Evolutionary conservation across 2,888 invertebrate species (phyloP).

Genomic region (Lacanobia oleracea): DNA sequence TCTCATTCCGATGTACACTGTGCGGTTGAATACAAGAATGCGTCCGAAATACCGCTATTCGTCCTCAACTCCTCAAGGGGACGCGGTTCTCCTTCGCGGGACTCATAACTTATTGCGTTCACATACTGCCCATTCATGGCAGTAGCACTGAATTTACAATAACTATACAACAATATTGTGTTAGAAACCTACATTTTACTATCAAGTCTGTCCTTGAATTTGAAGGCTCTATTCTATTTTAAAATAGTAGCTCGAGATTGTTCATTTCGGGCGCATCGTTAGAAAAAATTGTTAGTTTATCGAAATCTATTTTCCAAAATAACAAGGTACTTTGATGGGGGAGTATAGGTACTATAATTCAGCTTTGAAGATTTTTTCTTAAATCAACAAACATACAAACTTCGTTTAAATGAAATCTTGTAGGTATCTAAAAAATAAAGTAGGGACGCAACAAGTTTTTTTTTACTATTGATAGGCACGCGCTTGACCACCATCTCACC

Average conservation of each 20-base stretch:
- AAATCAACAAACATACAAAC: no score
- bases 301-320: no score
- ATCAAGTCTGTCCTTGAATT: conserved; percentile 15
- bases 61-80: conserved; percentile 70
- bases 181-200: conserved; percentile 50
- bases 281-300: no score
- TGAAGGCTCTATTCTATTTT: conserved; percentile 8
- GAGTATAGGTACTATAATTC: no score
- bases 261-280: no score
- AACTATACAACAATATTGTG: conserved; percentile 42
- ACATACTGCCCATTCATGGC: conserved; percentile 61
- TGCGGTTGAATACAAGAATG: conserved; percentile 68
- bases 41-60: conserved; percentile 77
- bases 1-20: conserved; percentile 45
- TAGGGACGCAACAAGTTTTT: no score
- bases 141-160: conserved; percentile 40
- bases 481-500: no score
- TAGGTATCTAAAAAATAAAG: no score
- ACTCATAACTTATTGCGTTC: conserved; percentile 64
- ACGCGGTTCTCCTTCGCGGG: conserved; percentile 55
- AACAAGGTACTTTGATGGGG: no score
- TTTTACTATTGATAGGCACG: no score
- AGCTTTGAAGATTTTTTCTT: no score
- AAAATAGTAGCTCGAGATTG: background rate
- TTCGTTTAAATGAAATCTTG: no score